Evolutionary conservation across 2,113 vertebrate species (phyloP), one percentile per base, ranked within the genome.

Genomic region (Pao palembangensis): DNA sequence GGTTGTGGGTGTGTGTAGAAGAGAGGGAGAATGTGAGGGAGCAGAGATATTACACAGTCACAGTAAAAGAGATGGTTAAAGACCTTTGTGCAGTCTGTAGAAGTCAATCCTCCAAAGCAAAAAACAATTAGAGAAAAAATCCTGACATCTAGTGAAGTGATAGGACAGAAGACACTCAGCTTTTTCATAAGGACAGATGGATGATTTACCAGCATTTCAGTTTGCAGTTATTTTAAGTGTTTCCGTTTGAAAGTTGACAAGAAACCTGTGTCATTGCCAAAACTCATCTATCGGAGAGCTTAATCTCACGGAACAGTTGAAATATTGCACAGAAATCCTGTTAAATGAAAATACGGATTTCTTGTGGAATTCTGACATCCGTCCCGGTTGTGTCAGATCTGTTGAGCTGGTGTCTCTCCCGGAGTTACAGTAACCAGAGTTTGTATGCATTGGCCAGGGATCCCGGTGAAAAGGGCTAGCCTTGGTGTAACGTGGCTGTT

Each of bases 361-460:
- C 34, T 12, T 11, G 34, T 38, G 67, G 79, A 83, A 76, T 71
- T 53, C 57, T 75, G 73, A 78, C 64, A 51, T 64, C 66, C 55
- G 55, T 80, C 61, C 51, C 64, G 23, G 50, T 62, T 64, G 43
- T 61, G 75, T 69, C 75, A 71, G 73, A 75, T 75, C 54, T 66
- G 56, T 58, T 79, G 70, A 71, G 38, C 47, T 67, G 64, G 68
- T 67, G 69, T 71, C 42, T 73, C 58, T 46, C 57, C 46, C 51
- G 69, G 50, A 72, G 76, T 69, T 65, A 79, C 68, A 76, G 75
- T 83, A 71, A 72, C 69, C 61, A 58, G 67, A 58, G 58, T 71
- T 55, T 81, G 80, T 85, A 10, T 82, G 73, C 63, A 76, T 84
- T 83, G 76, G 78, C 75, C 67, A 28, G 55, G 17, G 60, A 68